phyloP scores from a whole-genome alignment of 2,888 invertebrate species.

The Andrena camellia region DNA sequence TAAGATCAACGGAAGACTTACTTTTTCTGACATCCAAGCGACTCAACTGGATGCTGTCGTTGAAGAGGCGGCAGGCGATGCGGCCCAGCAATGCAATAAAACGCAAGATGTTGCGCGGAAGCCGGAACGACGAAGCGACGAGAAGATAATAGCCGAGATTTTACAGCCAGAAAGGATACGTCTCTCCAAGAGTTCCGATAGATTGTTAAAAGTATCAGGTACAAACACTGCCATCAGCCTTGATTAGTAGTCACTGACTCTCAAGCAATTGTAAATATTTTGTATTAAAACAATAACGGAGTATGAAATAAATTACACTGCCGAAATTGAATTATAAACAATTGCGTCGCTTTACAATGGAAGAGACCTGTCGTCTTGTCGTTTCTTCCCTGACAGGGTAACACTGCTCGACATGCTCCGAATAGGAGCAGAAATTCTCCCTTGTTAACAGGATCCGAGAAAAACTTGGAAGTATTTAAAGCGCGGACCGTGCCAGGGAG shows the following conservation, averaged over 20 bases:
- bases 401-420: too few species aligned
- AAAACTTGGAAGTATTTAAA: too few species aligned
- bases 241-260: conserved; percentile 77
- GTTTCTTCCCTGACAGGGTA: too few species aligned
- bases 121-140: conserved; percentile 79
- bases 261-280: conserved; percentile 83
- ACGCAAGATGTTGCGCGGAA: conserved; percentile 50
- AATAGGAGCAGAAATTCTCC: too few species aligned
- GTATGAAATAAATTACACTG: conserved; percentile 73
- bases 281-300: conserved; percentile 78
- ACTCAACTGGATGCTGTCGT: conserved; percentile 73
- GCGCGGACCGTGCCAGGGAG: too few species aligned
- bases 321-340: conserved; percentile 41
- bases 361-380: too few species aligned
- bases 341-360: too few species aligned
- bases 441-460: too few species aligned
- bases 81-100: conserved; percentile 64
- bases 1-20: conserved; percentile 81
- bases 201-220: conserved; percentile 81
- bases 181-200: conserved; percentile 77
- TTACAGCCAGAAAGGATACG: conserved; percentile 81
- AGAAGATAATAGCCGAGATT: conserved; percentile 84
- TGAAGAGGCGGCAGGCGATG: conserved; percentile 72
- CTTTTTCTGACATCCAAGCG: conserved; percentile 71
- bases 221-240: conserved; percentile 84